Evolutionary conservation across 1,140 invertebrate species (phyloP).

Genomic region (Aphidius ervi): DNA sequence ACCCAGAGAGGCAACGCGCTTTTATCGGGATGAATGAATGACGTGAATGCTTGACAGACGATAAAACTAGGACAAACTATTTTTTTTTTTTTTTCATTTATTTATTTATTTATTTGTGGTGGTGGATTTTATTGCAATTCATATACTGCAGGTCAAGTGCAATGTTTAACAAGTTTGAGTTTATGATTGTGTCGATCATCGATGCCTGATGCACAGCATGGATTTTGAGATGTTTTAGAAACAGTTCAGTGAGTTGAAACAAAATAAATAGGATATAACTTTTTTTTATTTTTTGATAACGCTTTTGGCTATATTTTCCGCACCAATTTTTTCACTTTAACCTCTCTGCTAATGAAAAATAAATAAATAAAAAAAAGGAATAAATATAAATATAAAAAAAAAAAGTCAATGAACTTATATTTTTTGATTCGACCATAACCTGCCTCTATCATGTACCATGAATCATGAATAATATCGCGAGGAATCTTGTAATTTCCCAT

Average conservation of each 20-base stretch:
- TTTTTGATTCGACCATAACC: constrained; percentile 22
- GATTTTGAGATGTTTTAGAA: too few relatives aligned
- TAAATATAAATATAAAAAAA: background rate
- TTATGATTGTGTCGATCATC: too few relatives aligned
- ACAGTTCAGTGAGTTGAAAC: too few relatives aligned
- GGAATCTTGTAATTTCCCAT: too few relatives aligned
- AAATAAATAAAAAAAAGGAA: background rate
- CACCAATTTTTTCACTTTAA: constrained; percentile 2
- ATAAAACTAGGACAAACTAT: too few relatives aligned
- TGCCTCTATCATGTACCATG: constrained; percentile 12
- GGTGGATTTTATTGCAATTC: background rate
- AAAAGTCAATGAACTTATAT: background rate
- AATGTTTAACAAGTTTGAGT: too few relatives aligned
- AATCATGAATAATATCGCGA: constrained; percentile 9
- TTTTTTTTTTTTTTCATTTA: too few relatives aligned
- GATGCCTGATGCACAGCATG: too few relatives aligned
- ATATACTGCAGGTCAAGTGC: background rate
- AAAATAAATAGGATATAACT: background rate
- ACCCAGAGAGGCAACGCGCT: background rate
- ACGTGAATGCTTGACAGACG: background rate
- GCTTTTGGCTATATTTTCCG: background rate
- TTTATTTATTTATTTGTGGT: background rate
- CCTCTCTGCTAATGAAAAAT: background rate
- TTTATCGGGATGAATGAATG: constrained; percentile 11
- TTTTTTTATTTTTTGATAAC: background rate